These are phyloP conservation scores for Microtus richardsoni DNA, from an alignment of 2,113 vertebrate species.

Conservation along the genomic window DNA sequence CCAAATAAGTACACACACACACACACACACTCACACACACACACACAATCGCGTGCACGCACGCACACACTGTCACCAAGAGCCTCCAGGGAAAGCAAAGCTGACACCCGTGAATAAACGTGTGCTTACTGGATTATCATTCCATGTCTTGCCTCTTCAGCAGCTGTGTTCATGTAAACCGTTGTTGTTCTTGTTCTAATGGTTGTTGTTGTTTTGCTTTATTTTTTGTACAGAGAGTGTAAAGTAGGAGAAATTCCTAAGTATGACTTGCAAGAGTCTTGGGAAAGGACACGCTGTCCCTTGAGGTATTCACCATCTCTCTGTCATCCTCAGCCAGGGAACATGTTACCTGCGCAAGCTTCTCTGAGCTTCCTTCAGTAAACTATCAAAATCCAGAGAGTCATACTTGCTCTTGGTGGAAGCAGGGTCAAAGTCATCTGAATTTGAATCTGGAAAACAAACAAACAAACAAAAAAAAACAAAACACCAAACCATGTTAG, in stretches of 20 bases:
- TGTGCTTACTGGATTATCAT: conserved; percentile 84
- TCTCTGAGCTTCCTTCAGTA: conserved; percentile 97
- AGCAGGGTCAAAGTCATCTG: conserved; percentile 99
- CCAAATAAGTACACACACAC: conserved; percentile 8
- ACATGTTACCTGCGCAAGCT: conserved; percentile 98
- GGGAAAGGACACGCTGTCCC: conserved; percentile 90
- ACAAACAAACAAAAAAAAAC: too few species aligned
- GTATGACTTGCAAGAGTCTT: conserved; percentile 91
- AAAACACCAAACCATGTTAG: conserved; percentile 52
- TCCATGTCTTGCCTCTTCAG: conserved; percentile 89
- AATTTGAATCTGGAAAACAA: conserved; percentile 92
- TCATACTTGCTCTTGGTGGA: conserved; percentile 99
- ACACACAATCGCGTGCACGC: too few species aligned
- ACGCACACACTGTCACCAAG: conserved; percentile 62
- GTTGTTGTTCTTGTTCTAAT: conserved; percentile 52
- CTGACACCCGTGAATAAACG: conserved; percentile 84
- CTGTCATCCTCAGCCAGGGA: conserved; percentile 82
- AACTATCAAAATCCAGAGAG: conserved; percentile 99
- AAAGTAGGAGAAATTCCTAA: conserved; percentile 90
- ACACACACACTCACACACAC: background rate
- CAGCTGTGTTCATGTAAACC: conserved; percentile 99
- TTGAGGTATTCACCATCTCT: conserved; percentile 89
- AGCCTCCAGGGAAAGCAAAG: conserved; percentile 82
- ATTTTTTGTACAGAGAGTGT: conserved; percentile 92
- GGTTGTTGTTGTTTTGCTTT: conserved; percentile 77